Percentiles rank a stretch among this genome's conserved stretches.
Evolutionary conservation across 2,797 vertebrate genomes (phyloP).

Genomic region (Channa striata): DNA sequence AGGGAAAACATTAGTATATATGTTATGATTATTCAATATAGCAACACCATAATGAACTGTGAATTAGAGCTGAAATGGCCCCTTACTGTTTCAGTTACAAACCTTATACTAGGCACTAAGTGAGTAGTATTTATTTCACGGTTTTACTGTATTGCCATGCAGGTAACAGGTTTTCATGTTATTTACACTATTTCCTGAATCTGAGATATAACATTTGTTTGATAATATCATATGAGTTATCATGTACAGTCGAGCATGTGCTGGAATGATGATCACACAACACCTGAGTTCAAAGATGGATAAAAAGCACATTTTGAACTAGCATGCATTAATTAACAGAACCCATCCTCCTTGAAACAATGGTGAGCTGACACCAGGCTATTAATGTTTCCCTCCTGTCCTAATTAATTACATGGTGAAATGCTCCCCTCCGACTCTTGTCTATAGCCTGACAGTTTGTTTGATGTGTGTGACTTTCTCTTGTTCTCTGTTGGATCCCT

Average conservation of each 20-base stretch:
- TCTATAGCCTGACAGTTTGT: slow-evolving; percentile 65
- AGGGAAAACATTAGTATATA: too few relatives aligned
- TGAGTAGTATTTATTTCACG: not conserved
- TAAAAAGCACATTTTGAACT: slow-evolving; percentile 15
- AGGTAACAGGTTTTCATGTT: not conserved
- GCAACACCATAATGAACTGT: not conserved
- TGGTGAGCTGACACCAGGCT: slow-evolving; percentile 43
- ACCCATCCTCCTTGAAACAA: slow-evolving; percentile 38
- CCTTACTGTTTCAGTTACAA: too few relatives aligned
- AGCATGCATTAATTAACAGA: slow-evolving; percentile 40
- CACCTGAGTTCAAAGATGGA: slow-evolving; percentile 12
- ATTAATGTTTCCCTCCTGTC: slow-evolving; percentile 50
- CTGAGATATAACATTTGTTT: not conserved
- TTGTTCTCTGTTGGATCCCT: slow-evolving; percentile 67
- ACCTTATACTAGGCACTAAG: not conserved
- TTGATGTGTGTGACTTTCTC: slow-evolving; percentile 74
- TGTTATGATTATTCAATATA: too few relatives aligned
- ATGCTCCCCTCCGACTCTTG: slow-evolving; percentile 49
- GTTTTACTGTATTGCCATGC: not conserved
- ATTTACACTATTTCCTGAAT: not conserved
- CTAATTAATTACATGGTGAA: slow-evolving; percentile 66
- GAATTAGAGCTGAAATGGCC: not conserved
- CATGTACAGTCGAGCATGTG: not conserved
- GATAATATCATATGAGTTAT: slow-evolving; percentile 13
- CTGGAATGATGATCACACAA: not conserved